phyloP scores from a whole-genome alignment of 2,888 invertebrate genomes.

The Drosophila peninsularis region DNA sequence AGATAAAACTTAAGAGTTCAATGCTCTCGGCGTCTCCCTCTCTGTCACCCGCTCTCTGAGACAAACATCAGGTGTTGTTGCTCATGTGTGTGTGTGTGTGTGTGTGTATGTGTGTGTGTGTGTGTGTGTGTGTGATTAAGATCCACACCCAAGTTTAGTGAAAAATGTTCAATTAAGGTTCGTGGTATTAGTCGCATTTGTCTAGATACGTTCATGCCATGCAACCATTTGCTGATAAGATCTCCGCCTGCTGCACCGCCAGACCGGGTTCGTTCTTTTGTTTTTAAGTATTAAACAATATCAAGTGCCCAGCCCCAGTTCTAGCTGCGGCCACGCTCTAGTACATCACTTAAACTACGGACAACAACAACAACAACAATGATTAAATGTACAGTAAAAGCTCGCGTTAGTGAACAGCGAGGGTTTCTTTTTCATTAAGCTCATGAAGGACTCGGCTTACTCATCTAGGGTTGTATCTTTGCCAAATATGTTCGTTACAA shows the following conservation, averaged over 20 bases:
- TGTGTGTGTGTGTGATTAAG: conserved; percentile 13
- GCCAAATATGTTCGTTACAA: not conserved
- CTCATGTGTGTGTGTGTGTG: conserved; percentile 4
- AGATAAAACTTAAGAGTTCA: conserved; percentile 30
- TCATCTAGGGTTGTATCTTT: not conserved
- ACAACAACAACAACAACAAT: conserved; percentile 40
- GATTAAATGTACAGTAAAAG: conserved; percentile 23
- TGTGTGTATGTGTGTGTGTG: not conserved
- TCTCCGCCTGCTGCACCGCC: conserved; percentile 27
- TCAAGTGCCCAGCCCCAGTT: conserved; percentile 39
- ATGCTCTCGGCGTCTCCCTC: no score
- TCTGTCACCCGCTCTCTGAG: no score
- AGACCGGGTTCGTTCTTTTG: conserved; percentile 22
- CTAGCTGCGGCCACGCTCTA: conserved; percentile 57
- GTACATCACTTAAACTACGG: conserved; percentile 63
- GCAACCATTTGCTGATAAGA: conserved; percentile 59
- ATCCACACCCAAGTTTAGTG: conserved; percentile 45
- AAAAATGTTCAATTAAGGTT: conserved; percentile 46
- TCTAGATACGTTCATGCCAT: conserved; percentile 35
- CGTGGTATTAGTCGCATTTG: conserved; percentile 22
- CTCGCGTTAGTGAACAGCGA: not conserved
- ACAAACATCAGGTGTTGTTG: conserved; percentile 29
- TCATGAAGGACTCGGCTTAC: not conserved
- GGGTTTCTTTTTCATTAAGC: not conserved
- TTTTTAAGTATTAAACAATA: conserved; percentile 45